Evolutionary conservation across 2,888 invertebrate species (phyloP), one percentile per base, ranked within the genome.

Genomic region (Heteromyza rotundicornis): DNA sequence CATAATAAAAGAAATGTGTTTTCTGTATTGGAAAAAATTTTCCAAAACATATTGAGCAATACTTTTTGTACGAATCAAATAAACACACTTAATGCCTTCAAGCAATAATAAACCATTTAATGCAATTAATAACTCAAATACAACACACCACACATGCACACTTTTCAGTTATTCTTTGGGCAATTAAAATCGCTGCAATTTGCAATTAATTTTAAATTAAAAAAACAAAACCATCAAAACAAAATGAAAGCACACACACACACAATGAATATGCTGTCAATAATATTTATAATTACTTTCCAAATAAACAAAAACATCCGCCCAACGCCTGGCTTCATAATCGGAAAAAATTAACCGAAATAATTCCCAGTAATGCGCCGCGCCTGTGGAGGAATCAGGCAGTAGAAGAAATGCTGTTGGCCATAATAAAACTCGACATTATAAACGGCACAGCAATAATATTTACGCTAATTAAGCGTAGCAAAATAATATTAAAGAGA

Each of bases 271-370:
- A 74, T 73, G 64, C 67, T 68, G 70, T 71, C 73, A 74, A 78
- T 78, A 79, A 77, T 75, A 75, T 69, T 76, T 79, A 70, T 72
- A 80, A 78, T 78, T 73, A 70, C 72, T 76, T 71, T 70, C 71
- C 65, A 79, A 79, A 76, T 72, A 74, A 78, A 77, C 74, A 72
- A 64, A 67, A 50, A 17, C 32, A 32, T 56, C 22, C 24, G 36
- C 47, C 19, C 2, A 19, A 3, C 47, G 47, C 47, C 16, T n/a
- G n/a, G 24, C 57, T 20, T 61, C 47, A 57, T 60, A 62, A 27
- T 27, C 27, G n/a, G n/a, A n/a, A n/a, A n/a, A n/a, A n/a, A n/a
- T n/a, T n/a, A n/a, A n/a, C n/a, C n/a, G n/a, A n/a, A n/a, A n/a
- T n/a, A n/a, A n/a, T n/a, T n/a, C n/a, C n/a, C n/a, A n/a, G n/a